Percentiles rank a stretch among this genome's conserved stretches.
These are phyloP conservation scores for Netelia melanura DNA, from an alignment of 2,888 invertebrate genomes.

Conservation along the genomic window DNA sequence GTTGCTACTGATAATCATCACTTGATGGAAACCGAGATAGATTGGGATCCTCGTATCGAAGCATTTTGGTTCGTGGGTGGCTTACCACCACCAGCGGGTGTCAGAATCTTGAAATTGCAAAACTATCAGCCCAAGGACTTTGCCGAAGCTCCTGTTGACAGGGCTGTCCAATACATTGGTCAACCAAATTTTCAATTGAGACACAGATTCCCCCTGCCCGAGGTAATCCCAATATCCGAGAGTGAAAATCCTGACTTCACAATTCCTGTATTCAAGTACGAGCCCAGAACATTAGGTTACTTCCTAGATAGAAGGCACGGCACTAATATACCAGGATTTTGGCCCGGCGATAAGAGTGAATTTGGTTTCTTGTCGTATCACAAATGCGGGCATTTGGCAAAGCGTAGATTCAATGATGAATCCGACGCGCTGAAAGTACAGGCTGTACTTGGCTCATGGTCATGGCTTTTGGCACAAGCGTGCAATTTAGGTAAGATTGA, in stretches of 20 bases:
- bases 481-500: slow-evolving; percentile 88
- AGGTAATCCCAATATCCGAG: slow-evolving; percentile 87
- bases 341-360: slow-evolving; percentile 92
- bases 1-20: slow-evolving; percentile 88
- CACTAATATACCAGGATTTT: slow-evolving; percentile 93
- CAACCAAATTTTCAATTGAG: slow-evolving; percentile 90
- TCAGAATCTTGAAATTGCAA: slow-evolving; percentile 81
- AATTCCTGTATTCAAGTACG: slow-evolving; percentile 87
- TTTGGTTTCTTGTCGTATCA: slow-evolving; percentile 93
- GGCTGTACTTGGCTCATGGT: slow-evolving; percentile 92
- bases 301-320: slow-evolving; percentile 87
- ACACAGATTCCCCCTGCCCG: slow-evolving; percentile 89
- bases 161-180: slow-evolving; percentile 90
- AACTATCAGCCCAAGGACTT: slow-evolving; percentile 78
- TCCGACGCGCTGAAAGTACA: slow-evolving; percentile 90
- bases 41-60: slow-evolving; percentile 92
- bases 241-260: slow-evolving; percentile 86
- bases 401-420: slow-evolving; percentile 86
- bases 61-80: slow-evolving; percentile 95
- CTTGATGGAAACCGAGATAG: slow-evolving; percentile 88
- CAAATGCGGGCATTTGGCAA: slow-evolving; percentile 87
- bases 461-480: slow-evolving; percentile 92
- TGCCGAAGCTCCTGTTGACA: slow-evolving; percentile 87
- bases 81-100: slow-evolving; percentile 86
- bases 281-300: slow-evolving; percentile 88